Evolutionary conservation across 2,797 vertebrate genomes (phyloP).

Genomic region (Platalea minor): DNA sequence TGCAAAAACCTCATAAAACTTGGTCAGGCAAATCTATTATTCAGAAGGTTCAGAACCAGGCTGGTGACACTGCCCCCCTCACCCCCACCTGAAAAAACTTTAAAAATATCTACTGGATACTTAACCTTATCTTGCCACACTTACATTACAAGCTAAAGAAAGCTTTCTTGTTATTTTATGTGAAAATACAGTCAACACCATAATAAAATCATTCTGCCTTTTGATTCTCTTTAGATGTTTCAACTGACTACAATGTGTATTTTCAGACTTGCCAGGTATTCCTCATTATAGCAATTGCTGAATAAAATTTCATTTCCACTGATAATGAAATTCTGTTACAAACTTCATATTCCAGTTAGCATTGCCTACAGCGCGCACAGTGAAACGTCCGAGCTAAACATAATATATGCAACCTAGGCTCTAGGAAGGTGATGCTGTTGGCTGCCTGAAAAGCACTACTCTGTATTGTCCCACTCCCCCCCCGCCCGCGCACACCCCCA

Average conservation of each 20-base stretch:
- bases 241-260: background rate
- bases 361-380: background rate
- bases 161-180: background rate
- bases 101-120: background rate
- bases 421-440: background rate
- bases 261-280: background rate
- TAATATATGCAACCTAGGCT: background rate
- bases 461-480: background rate
- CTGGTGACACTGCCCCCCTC: background rate
- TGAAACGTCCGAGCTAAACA: background rate
- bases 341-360: background rate
- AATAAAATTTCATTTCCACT: background rate
- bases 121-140: background rate
- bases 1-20: background rate
- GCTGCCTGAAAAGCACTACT: background rate
- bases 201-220: background rate
- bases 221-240: background rate
- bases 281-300: background rate
- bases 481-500: background rate
- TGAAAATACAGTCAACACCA: background rate
- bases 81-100: rapidly evolving
- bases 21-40: background rate
- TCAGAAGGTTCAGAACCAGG: background rate
- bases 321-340: background rate
- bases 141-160: background rate